A percentile compares a stretch with the other conserved stretches of the same genome.
These are phyloP conservation scores for Andrena haemorrhoa DNA, from an alignment of 2,888 invertebrate genomes.

Conservation along the genomic window DNA sequence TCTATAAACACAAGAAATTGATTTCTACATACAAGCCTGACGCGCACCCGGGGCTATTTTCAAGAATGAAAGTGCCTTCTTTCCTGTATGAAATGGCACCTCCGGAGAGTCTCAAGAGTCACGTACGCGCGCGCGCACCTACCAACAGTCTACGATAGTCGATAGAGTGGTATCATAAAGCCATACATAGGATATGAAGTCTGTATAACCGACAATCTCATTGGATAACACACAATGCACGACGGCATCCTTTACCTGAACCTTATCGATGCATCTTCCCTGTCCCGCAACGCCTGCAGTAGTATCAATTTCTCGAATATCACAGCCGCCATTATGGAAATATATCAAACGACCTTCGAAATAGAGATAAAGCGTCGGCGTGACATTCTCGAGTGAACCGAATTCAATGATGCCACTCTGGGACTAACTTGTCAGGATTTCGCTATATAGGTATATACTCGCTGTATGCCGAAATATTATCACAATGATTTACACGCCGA, in stretches of 20 bases:
- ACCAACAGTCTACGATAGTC: constrained; percentile 39
- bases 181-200: constrained; percentile 62
- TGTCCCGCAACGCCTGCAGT: constrained; percentile 32
- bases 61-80: constrained; percentile 52
- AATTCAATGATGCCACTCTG: background rate
- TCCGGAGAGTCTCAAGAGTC: constrained; percentile 50
- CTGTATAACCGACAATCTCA: constrained; percentile 65
- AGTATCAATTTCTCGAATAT: constrained; percentile 46
- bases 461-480: too few relatives aligned
- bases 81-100: constrained; percentile 53
- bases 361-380: constrained; percentile 7
- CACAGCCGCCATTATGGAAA: constrained; percentile 34
- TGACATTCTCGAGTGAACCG: background rate
- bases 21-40: constrained; percentile 33
- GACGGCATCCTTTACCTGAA: constrained; percentile 48
- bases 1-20: constrained; percentile 52
- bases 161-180: constrained; percentile 65
- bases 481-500: too few relatives aligned
- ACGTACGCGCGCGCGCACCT: constrained; percentile 23
- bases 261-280: constrained; percentile 45
- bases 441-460: too few relatives aligned
- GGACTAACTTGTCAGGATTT: too few relatives aligned
- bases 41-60: constrained; percentile 32
- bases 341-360: constrained; percentile 21
- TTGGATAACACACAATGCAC: constrained; percentile 60